Percentiles rank a stretch among this genome's conserved stretches.
Conservation (phyloP, 2,113 vertebrate species). For the Cricetomys ansorgei region DNA sequence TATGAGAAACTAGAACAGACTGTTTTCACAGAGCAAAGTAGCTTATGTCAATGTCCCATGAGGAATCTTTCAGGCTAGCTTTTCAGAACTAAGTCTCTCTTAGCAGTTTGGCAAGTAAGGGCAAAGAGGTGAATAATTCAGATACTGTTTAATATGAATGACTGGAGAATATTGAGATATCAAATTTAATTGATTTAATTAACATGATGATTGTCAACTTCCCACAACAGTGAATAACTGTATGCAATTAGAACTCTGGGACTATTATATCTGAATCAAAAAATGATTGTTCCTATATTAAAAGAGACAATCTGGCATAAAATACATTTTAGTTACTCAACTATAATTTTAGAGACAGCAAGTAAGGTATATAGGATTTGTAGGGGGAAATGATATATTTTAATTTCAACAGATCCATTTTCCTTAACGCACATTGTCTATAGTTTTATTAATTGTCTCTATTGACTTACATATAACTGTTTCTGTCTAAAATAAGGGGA, state of each 20-base stretch:
- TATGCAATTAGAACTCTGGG: constrained; percentile 1
- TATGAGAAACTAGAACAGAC: constrained; percentile 45
- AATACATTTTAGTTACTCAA: not conserved
- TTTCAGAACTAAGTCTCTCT: constrained; percentile 44
- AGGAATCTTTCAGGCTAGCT: not conserved
- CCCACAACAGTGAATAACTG: constrained; percentile 28
- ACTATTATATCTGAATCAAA: constrained; percentile 31
- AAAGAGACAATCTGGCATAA: not conserved
- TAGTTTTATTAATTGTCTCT: not conserved
- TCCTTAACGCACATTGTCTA: not conserved
- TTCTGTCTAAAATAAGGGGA: not conserved
- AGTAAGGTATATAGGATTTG: not conserved
- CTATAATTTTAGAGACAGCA: not conserved
- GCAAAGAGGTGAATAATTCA: constrained; percentile 50
- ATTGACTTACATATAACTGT: not conserved
- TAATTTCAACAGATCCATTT: not conserved
- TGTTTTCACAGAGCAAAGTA: constrained; percentile 30
- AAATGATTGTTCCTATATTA: not conserved
- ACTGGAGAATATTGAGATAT: constrained; percentile 8
- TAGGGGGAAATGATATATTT: not conserved
- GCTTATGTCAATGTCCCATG: not conserved
- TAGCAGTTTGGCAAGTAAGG: not conserved
- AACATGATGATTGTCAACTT: constrained; percentile 46
- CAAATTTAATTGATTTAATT: constrained; percentile 59
- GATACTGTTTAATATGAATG: constrained; percentile 50